A percentile compares a stretch with the other conserved stretches of the same genome.
Conservation (phyloP, 2,888 invertebrate genomes). For the Napeogenes inachia region DNA sequence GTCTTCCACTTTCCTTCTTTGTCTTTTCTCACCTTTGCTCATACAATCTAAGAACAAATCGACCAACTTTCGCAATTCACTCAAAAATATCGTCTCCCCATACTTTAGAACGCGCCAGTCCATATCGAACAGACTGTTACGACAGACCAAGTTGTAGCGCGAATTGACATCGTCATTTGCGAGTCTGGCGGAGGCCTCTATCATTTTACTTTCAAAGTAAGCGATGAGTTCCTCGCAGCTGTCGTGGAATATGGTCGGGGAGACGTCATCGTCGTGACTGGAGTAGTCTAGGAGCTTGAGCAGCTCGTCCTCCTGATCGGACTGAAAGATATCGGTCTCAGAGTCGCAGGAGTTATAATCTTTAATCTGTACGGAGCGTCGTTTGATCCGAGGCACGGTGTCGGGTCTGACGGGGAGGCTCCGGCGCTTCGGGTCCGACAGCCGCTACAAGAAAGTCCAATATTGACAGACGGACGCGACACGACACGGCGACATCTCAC, state of each 20-base stretch:
- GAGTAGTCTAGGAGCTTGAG: conserved; percentile 84
- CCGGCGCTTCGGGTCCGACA: conserved; percentile 67
- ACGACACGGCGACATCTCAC: conserved; percentile 12
- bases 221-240: conserved; percentile 66
- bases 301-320: conserved; percentile 87
- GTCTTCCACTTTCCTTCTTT: conserved; percentile 47
- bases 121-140: conserved; percentile 66
- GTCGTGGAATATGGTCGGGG: conserved; percentile 66
- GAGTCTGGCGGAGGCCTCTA: conserved; percentile 39
- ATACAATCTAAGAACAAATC: conserved; percentile 53
- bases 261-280: conserved; percentile 79
- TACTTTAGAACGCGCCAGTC: conserved; percentile 72
- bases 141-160: conserved; percentile 60
- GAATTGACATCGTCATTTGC: conserved; percentile 54
- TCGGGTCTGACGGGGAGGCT: conserved; percentile 63
- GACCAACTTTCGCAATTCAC: conserved; percentile 63
- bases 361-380: conserved; percentile 48
- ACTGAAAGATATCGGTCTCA: conserved; percentile 86
- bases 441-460: conserved; percentile 60
- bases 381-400: conserved; percentile 51
- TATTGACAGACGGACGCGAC: conserved; percentile 41
- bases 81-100: conserved; percentile 69
- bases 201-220: conserved; percentile 61
- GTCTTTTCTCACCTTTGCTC: conserved; percentile 49
- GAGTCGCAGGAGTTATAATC: conserved; percentile 77